Conservation (phyloP, 2,797 vertebrate genomes). For the Thamnophis elegans region DNA sequence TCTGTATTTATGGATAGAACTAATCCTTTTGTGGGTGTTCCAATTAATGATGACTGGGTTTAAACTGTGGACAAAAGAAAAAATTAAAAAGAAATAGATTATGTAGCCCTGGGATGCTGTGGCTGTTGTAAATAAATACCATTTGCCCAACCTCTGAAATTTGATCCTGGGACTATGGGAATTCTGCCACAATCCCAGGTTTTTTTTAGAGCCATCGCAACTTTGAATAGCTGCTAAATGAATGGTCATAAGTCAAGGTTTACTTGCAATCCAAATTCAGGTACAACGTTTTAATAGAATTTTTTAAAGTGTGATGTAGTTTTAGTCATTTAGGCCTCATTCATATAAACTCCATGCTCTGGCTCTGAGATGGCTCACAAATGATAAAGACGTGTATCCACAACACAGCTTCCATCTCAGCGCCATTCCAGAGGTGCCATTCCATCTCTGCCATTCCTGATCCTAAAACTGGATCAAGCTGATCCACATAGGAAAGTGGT, state of each 20-base stretch:
- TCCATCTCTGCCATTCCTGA: neutral
- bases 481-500: neutral
- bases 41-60: too few species aligned
- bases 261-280: neutral
- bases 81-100: too few species aligned
- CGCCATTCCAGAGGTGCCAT: neutral
- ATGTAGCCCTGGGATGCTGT: neutral
- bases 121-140: neutral
- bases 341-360: neutral
- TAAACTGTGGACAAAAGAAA: too few species aligned
- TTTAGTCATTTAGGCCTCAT: neutral
- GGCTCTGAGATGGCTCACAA: neutral
- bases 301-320: neutral
- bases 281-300: neutral
- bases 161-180: neutral
- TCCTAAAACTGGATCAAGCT: neutral
- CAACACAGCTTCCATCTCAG: neutral
- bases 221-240: neutral
- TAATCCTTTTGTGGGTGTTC: too few species aligned
- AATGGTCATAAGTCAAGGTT: neutral
- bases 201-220: neutral
- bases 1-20: too few species aligned
- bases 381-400: neutral
- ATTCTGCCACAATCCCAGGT: neutral
- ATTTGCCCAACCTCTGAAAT: neutral